Conservation (phyloP, 2,888 invertebrate species). For the Sicus ferrugineus region DNA sequence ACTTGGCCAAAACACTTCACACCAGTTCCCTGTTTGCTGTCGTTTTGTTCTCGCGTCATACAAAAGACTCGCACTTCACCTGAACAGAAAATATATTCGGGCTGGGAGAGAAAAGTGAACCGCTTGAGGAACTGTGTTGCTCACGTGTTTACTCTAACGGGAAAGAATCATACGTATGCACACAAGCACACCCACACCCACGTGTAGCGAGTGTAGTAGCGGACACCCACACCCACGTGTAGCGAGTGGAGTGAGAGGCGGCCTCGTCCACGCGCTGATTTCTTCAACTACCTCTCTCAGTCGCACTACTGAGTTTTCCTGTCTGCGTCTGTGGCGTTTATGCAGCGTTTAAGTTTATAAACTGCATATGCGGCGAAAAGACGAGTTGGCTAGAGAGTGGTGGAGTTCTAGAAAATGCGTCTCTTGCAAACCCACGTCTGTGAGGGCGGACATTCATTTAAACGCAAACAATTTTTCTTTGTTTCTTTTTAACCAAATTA, state of each 20-base stretch:
- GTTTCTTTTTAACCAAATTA: too few species aligned
- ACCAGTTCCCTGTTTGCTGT: slow-evolving; percentile 21
- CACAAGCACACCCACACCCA: neutral
- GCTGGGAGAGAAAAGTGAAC: neutral
- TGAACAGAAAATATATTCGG: neutral
- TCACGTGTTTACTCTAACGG: neutral
- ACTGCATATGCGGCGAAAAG: neutral
- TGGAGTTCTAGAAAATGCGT: neutral
- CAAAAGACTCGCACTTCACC: neutral
- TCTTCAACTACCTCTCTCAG: neutral
- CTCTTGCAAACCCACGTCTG: neutral
- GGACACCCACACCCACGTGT: neutral
- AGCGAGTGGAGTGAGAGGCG: slow-evolving; percentile 11
- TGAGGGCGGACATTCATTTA: neutral
- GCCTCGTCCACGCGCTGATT: neutral
- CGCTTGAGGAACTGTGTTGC: neutral
- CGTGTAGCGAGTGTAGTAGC: neutral
- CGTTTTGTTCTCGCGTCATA: neutral
- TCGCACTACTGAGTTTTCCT: slow-evolving; percentile 20
- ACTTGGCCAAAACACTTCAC: slow-evolving; percentile 30
- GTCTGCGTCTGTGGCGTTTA: slow-evolving; percentile 18
- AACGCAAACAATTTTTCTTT: too few species aligned
- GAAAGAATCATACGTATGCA: too few species aligned
- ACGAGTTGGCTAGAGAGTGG: neutral
- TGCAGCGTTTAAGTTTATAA: slow-evolving; percentile 13